Base-by-base conservation (phyloP, 2,113 vertebrate genomes). In the Danionella cerebrum region DNA sequence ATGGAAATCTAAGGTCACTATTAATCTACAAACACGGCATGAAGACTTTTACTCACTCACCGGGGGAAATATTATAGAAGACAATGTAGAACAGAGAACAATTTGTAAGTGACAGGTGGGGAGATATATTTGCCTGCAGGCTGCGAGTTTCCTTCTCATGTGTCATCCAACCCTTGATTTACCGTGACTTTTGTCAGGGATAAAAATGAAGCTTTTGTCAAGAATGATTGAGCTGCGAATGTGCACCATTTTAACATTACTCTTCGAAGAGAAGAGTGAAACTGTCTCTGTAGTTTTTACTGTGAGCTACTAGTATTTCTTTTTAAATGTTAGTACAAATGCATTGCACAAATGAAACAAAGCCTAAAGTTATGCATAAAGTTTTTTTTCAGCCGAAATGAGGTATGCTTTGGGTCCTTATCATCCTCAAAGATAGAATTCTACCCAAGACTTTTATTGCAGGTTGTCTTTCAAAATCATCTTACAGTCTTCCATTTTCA, bases 71-170 rank as follows among this genome's bases (percentile, higher is more conserved):
- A 84, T 86, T 82, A 82, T 83, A 83, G 76, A 81, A 82, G 75
- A 70, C 52, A 71, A 73, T 68, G 65, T 78, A 69, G 69, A 66
- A 76, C 76, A 75, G 75, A 74, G 73, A 79, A 84, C 83, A 74
- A 81, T 83, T 82, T 64, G 57, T 71, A 41, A 75, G 74, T 80
- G 82, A 84, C 80, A 83, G 69, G n/a, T 10, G 68, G 65, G 71
- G 73, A 84, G 83, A 86, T 83, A 75, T 80, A 84, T 86, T 78
- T 83, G 77, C 80, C 80, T 75, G 51, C 67, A 78, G 84, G 80
- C 77, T 73, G 72, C 74, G 81, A 76, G 73, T 86, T 83, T 71
- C 85, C 83, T 85, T 76, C 66, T 6, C 63, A 71, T 82, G 65
- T 74, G 78, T 73, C 80, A 47, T 45, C 41, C 65, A 66, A 80